phyloP scores from a whole-genome alignment of 1,140 invertebrate genomes.

The Ladona fulva region DNA sequence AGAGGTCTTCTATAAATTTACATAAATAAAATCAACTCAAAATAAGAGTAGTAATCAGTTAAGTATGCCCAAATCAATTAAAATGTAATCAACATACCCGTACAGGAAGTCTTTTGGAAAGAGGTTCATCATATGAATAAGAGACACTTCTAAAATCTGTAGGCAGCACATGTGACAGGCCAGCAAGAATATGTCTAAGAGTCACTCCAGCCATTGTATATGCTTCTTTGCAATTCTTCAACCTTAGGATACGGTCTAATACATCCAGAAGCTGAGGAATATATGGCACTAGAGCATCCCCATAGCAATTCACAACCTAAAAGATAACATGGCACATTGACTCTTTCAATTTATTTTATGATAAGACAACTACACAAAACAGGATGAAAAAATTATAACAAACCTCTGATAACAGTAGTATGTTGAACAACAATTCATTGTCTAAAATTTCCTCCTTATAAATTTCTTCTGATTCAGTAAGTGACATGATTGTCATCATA shows the following conservation, averaged over 20 bases:
- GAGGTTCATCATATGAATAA: constrained; percentile 50
- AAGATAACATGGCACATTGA: constrained; percentile 18
- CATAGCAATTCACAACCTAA: constrained; percentile 49
- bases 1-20: too few species aligned
- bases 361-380: background rate
- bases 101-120: constrained; percentile 64
- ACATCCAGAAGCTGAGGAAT: constrained; percentile 48
- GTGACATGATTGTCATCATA: constrained; percentile 46
- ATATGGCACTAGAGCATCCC: constrained; percentile 50
- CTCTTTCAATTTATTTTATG: background rate
- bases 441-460: constrained; percentile 64
- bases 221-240: constrained; percentile 50
- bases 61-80: too few species aligned
- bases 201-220: constrained; percentile 44
- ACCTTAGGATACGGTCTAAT: constrained; percentile 49
- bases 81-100: constrained; percentile 34
- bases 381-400: constrained; percentile 22
- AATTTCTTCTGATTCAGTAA: constrained; percentile 49
- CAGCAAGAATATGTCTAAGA: constrained; percentile 40
- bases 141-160: constrained; percentile 53
- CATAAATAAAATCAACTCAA: too few species aligned
- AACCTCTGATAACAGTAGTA: constrained; percentile 65
- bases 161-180: constrained; percentile 49
- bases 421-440: constrained; percentile 66
- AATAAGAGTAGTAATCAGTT: too few species aligned